phyloP scores from a whole-genome alignment of 1,140 invertebrate species.

The Aphaenogaster rudis region DNA sequence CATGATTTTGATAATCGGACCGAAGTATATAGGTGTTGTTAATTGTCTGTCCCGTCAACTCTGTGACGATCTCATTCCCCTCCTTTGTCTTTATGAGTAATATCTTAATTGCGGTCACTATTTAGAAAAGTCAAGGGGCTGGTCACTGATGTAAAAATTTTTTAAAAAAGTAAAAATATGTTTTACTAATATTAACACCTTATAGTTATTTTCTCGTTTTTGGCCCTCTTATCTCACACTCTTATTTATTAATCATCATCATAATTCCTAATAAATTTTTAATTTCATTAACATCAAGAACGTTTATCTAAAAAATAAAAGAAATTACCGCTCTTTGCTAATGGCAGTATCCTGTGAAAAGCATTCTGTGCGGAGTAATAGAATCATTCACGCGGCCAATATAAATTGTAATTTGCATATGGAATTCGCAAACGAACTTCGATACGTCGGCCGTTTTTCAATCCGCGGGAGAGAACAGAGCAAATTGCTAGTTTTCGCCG shows the following conservation, averaged over 20 bases:
- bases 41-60: too few species aligned
- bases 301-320: background rate
- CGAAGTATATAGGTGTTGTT: too few species aligned
- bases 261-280: background rate
- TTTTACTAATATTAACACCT: too few species aligned
- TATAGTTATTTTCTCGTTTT: too few species aligned
- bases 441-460: slow-evolving; percentile 37
- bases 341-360: background rate
- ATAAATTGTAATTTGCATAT: slow-evolving; percentile 52
- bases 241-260: background rate
- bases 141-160: too few species aligned
- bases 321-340: background rate
- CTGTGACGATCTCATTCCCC: too few species aligned
- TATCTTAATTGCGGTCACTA: too few species aligned
- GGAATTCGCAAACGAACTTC: slow-evolving; percentile 45
- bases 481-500: slow-evolving; percentile 42
- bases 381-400: slow-evolving; percentile 25
- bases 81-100: too few species aligned
- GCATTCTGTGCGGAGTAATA: background rate
- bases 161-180: too few species aligned
- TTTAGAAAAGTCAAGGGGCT: too few species aligned
- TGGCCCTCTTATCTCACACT: too few species aligned
- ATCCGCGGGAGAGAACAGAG: slow-evolving; percentile 37
- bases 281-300: background rate
- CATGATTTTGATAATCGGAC: too few species aligned